Conservation (phyloP, 1,140 invertebrate species). For the Philopotamus ludificatus region DNA sequence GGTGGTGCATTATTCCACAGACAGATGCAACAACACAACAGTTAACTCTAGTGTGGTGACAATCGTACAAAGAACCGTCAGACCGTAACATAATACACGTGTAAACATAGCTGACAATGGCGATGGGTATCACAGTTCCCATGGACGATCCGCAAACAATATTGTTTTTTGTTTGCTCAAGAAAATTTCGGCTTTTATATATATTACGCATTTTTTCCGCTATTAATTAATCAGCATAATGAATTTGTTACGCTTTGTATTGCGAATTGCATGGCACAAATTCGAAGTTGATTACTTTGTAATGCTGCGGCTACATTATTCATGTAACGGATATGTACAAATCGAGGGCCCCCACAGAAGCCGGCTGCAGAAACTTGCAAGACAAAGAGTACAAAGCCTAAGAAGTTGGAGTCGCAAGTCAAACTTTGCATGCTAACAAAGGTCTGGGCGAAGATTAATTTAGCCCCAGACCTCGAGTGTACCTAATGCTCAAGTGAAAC, state of each 20-base stretch:
- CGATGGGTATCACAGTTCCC: neutral
- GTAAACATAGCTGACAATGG: constrained; percentile 1
- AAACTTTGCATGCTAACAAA: constrained; percentile 33
- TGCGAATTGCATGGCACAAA: too few relatives aligned
- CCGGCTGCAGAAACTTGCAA: neutral
- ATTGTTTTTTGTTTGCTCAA: too few relatives aligned
- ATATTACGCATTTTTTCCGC: too few relatives aligned
- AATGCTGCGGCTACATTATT: too few relatives aligned
- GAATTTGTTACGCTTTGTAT: too few relatives aligned
- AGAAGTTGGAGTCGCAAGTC: constrained; percentile 24
- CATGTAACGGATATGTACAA: too few relatives aligned
- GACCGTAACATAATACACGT: neutral
- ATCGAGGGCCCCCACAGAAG: too few relatives aligned
- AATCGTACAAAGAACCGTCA: constrained; percentile 5
- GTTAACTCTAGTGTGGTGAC: constrained; percentile 5
- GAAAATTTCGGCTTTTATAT: too few relatives aligned
- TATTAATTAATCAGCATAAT: too few relatives aligned
- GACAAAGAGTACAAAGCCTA: constrained; percentile 22
- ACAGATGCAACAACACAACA: constrained; percentile 8
- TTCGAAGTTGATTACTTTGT: too few relatives aligned
- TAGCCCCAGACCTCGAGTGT: constrained; percentile 31
- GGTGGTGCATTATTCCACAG: too few relatives aligned
- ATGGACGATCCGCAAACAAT: too few relatives aligned
- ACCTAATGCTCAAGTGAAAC: constrained; percentile 40
- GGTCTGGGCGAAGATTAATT: constrained; percentile 35